Evolutionary conservation across 2,113 vertebrate species (phyloP).

Genomic region (Rattus norvegicus): GRCr8 NC_086019.1:96304001-96304500

Average conservation of each 20-base stretch:
- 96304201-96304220: accelerated
- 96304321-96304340: neutral
- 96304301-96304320: no score
- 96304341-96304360: neutral
- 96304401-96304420: neutral
- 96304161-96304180: neutral
- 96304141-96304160: neutral
- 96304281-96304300: neutral
- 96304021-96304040: neutral
- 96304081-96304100: neutral
- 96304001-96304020: neutral
- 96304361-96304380: neutral
- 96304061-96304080: neutral
- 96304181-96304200: neutral
- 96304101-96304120: neutral
- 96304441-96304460: neutral
- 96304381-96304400: no score
- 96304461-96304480: neutral
- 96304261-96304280: neutral
- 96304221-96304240: neutral
- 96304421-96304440: neutral
- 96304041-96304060: neutral
- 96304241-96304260: neutral
- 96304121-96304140: accelerated
- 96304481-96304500: neutral